Conservation (phyloP, 2,888 invertebrate genomes). For the Sarcophaga carnaria region DNA sequence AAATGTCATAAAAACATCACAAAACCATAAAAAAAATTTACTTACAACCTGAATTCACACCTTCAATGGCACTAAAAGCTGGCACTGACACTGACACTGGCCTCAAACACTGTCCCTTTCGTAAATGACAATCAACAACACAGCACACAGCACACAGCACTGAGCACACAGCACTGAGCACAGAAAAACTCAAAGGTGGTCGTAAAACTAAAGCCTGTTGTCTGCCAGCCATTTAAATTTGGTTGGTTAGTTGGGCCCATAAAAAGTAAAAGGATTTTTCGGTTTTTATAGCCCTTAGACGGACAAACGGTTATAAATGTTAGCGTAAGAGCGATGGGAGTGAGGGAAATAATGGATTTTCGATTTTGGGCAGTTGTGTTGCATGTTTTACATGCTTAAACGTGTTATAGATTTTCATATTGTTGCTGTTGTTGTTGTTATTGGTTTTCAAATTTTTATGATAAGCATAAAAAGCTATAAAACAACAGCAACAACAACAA, state of each 20-base stretch:
- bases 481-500: neutral
- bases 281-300: slow-evolving; percentile 27
- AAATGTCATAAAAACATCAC: slow-evolving; percentile 55
- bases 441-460: slow-evolving; percentile 60
- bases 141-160: neutral
- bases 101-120: slow-evolving; percentile 35
- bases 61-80: slow-evolving; percentile 24
- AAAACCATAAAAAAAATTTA: slow-evolving; percentile 17
- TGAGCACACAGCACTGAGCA: slow-evolving; percentile 10
- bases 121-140: neutral
- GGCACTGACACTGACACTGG: neutral
- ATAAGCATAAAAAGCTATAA: neutral
- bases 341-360: too few relatives aligned
- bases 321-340: too few relatives aligned
- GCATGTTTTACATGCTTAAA: slow-evolving; percentile 59
- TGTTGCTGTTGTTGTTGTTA: slow-evolving; percentile 38
- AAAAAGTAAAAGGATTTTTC: slow-evolving; percentile 54
- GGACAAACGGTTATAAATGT: too few relatives aligned
- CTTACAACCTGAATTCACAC: slow-evolving; percentile 54
- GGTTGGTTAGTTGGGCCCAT: slow-evolving; percentile 36
- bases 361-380: slow-evolving; percentile 10
- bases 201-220: slow-evolving; percentile 40
- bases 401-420: slow-evolving; percentile 21
- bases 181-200: slow-evolving; percentile 60
- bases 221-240: slow-evolving; percentile 43